Percentiles rank a stretch among this genome's conserved stretches.
Conservation (phyloP, 2,797 vertebrate genomes). For the Manis javanica region DNA sequence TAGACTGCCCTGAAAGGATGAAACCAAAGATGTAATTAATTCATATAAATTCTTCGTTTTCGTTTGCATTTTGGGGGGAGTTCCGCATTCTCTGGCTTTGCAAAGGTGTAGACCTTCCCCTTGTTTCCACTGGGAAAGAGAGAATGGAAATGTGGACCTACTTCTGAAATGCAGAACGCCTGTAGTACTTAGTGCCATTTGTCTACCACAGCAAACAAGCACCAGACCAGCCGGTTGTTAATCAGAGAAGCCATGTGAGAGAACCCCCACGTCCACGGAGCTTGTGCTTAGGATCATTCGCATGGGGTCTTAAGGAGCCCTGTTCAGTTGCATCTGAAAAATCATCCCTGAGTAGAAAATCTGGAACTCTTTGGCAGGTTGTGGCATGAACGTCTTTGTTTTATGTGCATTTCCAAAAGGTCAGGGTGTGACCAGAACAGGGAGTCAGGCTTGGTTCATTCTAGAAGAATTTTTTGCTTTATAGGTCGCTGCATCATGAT, state of each 20-base stretch:
- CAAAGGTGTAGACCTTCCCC: neutral
- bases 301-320: slow-evolving; percentile 53
- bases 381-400: slow-evolving; percentile 81
- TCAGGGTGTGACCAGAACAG: slow-evolving; percentile 86
- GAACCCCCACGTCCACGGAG: neutral
- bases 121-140: neutral
- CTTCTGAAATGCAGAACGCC: neutral
- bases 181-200: neutral
- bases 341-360: slow-evolving; percentile 76
- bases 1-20: neutral
- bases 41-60: neutral
- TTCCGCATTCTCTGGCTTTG: neutral
- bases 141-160: neutral
- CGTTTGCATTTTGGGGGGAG: neutral
- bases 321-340: slow-evolving; percentile 71
- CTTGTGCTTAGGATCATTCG: neutral
- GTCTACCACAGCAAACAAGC: neutral
- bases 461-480: slow-evolving; percentile 80
- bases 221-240: neutral
- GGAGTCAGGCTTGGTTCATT: slow-evolving; percentile 82
- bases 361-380: slow-evolving; percentile 81
- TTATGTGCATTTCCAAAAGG: slow-evolving; percentile 83
- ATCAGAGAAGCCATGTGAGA: neutral
- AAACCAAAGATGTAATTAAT: neutral
- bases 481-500: slow-evolving; percentile 82